Base-by-base conservation (phyloP, 2,797 vertebrate genomes). In the Melanotaenia boesemani region DNA sequence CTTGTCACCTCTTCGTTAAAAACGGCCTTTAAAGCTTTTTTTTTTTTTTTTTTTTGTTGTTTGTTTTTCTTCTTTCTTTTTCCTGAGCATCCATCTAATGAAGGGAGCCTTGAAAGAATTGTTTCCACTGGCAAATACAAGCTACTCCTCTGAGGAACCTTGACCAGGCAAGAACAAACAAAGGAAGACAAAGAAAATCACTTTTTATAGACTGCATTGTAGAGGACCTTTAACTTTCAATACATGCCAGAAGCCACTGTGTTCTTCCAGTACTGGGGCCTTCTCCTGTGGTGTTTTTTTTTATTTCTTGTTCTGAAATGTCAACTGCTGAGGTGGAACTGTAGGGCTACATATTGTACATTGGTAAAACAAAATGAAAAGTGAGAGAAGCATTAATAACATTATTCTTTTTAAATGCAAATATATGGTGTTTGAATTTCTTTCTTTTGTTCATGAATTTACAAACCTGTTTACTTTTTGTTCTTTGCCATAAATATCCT, bases 81-180 rank as follows among this genome's bases (percentile, higher is more conserved):
- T 91, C 86, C 68, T 76, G 83, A 81, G 86, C 67, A n/a, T 88
- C 88, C 86, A 70, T 89, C 85, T 91, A 92, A 94, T 93, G 88
- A 94, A 92, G 81, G 86, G 79, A 69, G 87, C 86, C 79, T 88
- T 90, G 85, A 93, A 93, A 90, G 90, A 83, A 70, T 88, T 88
- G 87, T 91, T 91, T 92, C 81, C 58, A 26, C 78, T 89, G 86
- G 85, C 87, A 89, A 80, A 84, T 86, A 86, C 71, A 76, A 84
- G 72, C 74, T 81, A 77, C 65, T 41, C 70, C 86, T 89, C 84
- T 2, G 73, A 81, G 86, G 82, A 73, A 79, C 83, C 80, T 89
- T 86, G 84, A 83, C 86, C 81, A 76, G 72, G 81, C 79, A 71
- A 84, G 79, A 88, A 89, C 72, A 90, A 90, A 87, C 76, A 77